Evolutionary conservation across 2,113 vertebrate genomes (phyloP).

Genomic region (Butorides virescens): DNA sequence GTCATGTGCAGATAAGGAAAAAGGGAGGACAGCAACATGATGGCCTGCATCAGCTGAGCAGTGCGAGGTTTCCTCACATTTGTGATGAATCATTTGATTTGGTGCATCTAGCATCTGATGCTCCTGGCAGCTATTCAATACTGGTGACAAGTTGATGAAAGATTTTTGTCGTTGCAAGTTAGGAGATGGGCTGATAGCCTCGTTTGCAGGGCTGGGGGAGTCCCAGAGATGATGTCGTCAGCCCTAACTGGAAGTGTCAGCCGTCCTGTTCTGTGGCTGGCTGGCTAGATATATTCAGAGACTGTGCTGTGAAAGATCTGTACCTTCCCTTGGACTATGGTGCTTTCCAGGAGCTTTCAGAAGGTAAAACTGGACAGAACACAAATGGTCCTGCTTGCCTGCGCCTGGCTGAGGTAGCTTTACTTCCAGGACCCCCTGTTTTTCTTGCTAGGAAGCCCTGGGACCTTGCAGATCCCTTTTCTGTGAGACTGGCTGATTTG

Average conservation of each 20-base stretch:
- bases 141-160: neutral
- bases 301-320: neutral
- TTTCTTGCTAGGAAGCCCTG: neutral
- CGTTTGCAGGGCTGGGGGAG: neutral
- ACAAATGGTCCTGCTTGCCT: neutral
- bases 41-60: neutral
- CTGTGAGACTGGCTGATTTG: neutral
- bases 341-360: neutral
- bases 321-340: neutral
- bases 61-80: neutral
- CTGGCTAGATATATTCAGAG: neutral
- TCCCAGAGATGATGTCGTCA: neutral
- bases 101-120: neutral
- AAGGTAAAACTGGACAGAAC: neutral
- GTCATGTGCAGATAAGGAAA: neutral
- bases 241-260: neutral
- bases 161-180: neutral
- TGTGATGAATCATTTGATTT: neutral
- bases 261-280: neutral
- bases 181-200: neutral
- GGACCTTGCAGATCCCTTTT: neutral
- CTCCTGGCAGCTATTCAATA: neutral
- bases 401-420: neutral
- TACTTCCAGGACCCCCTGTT: neutral
- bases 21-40: neutral